phyloP scores from a whole-genome alignment of 2,888 invertebrate species.

The Tridacna gigas region DNA sequence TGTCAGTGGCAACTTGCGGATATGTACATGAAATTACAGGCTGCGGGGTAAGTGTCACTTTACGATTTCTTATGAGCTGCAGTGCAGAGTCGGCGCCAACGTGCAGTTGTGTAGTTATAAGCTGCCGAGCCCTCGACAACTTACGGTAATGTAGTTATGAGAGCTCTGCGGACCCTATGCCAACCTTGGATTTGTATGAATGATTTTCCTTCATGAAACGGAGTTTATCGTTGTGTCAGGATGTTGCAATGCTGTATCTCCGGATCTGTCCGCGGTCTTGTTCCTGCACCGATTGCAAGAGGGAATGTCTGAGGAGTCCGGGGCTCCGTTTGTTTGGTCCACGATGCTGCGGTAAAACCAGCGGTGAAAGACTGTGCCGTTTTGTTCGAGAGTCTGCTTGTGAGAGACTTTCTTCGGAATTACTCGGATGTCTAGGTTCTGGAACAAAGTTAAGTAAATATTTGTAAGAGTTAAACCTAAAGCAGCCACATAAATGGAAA shows the following conservation, averaged over 20 bases:
- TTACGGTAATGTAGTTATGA: too few relatives aligned
- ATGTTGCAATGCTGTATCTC: conserved; percentile 61
- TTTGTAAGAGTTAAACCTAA: background rate
- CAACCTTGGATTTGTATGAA: too few relatives aligned
- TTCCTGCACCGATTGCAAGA: conserved; percentile 55
- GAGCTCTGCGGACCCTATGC: too few relatives aligned
- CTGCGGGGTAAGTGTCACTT: too few relatives aligned
- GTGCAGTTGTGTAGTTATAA: too few relatives aligned
- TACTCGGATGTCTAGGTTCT: conserved; percentile 25
- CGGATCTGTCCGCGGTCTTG: conserved; percentile 57
- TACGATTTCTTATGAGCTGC: too few relatives aligned
- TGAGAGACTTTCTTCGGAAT: conserved; percentile 49
- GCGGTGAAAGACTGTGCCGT: conserved; percentile 51
- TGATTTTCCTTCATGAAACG: too few relatives aligned
- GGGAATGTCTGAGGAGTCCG: conserved; percentile 47
- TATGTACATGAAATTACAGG: too few relatives aligned
- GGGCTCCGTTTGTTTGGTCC: conserved; percentile 41
- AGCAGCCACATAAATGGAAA: too few relatives aligned
- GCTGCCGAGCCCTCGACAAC: too few relatives aligned
- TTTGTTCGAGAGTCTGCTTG: conserved; percentile 25
- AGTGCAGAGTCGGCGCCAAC: too few relatives aligned
- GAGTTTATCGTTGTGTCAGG: conserved; percentile 27
- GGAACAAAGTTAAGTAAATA: background rate
- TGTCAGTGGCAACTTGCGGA: too few relatives aligned
- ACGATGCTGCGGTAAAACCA: conserved; percentile 11